A percentile compares a stretch with the other conserved stretches of the same genome.
Conservation (phyloP, 2,888 invertebrate genomes). For the Vesta saturnalis region DNA sequence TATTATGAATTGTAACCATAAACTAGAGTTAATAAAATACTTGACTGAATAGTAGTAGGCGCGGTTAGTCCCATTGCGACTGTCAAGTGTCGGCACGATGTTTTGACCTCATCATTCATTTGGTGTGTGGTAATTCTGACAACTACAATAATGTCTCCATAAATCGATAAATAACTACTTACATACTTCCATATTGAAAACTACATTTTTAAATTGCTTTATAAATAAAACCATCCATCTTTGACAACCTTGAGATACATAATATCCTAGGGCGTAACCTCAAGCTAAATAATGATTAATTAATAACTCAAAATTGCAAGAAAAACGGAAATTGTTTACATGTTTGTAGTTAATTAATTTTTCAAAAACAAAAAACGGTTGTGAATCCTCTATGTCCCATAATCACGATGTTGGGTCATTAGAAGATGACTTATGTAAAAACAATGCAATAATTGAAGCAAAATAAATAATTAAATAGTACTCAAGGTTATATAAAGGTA, state of each 20-base stretch:
- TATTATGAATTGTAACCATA: slow-evolving; percentile 20
- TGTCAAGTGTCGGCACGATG: slow-evolving; percentile 48
- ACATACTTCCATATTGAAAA: background rate
- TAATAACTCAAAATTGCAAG: too few species aligned
- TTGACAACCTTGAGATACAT: too few species aligned
- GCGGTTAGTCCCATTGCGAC: slow-evolving; percentile 51
- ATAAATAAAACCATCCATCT: too few species aligned
- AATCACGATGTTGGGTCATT: background rate
- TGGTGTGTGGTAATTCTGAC: slow-evolving; percentile 40
- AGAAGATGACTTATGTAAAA: background rate
- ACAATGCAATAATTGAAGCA: background rate
- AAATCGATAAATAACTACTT: background rate
- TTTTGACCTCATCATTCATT: slow-evolving; percentile 57
- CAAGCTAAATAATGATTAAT: too few species aligned
- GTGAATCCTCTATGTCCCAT: too few species aligned
- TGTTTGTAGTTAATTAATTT: too few species aligned
- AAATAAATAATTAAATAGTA: slow-evolving; percentile 26
- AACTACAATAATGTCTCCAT: slow-evolving; percentile 47
- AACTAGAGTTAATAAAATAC: slow-evolving; percentile 46
- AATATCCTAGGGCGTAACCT: too few species aligned
- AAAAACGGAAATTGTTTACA: too few species aligned
- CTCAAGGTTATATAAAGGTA: slow-evolving; percentile 37
- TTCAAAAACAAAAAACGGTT: too few species aligned
- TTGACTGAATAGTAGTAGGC: slow-evolving; percentile 45
- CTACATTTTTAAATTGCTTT: background rate